phyloP scores from a whole-genome alignment of 2,113 vertebrate species.

The Albula goreensis region DNA sequence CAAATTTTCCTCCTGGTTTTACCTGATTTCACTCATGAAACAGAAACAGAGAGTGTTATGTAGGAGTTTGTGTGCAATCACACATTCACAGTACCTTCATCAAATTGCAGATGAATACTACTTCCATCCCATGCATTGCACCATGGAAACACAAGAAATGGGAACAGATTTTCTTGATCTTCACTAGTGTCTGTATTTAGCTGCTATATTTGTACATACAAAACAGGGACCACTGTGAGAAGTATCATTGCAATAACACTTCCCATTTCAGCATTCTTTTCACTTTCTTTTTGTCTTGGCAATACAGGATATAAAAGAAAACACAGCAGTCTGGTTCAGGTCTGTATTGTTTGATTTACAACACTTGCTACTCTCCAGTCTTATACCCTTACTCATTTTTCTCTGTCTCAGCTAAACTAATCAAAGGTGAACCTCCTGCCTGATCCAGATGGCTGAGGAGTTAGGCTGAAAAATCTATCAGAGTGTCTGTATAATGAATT shows the following conservation, averaged over 20 bases:
- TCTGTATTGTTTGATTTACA: constrained; percentile 37
- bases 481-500: constrained; percentile 13
- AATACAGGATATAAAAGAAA: neutral
- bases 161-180: neutral
- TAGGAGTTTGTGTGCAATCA: too few relatives aligned
- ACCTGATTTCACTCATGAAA: too few relatives aligned
- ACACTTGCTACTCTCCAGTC: constrained; percentile 13
- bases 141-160: neutral
- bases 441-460: constrained; percentile 24
- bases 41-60: too few relatives aligned
- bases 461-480: neutral
- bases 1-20: too few relatives aligned
- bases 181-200: neutral
- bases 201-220: neutral
- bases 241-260: neutral
- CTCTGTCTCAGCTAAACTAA: constrained; percentile 45
- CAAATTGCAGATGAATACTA: neutral
- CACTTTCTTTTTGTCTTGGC: neutral
- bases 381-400: neutral
- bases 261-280: neutral
- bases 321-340: constrained; percentile 30
- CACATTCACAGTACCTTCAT: too few relatives aligned
- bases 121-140: neutral
- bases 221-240: neutral
- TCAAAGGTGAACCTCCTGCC: constrained; percentile 42